These are phyloP conservation scores for Hirtodrosophila confusa DNA, from an alignment of 2,888 invertebrate genomes.

Conservation along the genomic window DNA sequence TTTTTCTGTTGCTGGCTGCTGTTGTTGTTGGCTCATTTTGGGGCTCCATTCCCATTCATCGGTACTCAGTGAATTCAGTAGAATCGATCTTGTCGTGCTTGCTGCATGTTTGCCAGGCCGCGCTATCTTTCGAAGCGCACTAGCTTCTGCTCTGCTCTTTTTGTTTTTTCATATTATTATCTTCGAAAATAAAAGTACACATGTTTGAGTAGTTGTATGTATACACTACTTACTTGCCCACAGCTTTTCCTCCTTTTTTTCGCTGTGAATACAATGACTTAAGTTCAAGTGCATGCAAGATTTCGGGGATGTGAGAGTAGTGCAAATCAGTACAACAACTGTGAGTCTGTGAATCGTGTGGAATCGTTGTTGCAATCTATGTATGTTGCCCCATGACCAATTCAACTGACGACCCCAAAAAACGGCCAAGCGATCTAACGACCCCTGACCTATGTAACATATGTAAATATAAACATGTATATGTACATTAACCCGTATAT, in stretches of 20 bases:
- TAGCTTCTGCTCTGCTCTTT: conserved; percentile 2
- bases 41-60: conserved; percentile 57
- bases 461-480: no score
- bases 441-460: no score
- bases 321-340: conserved; percentile 9
- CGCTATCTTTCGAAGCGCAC: conserved; percentile 42
- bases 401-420: neutral
- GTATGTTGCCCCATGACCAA: conserved; percentile 23
- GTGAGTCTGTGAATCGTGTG: conserved; percentile 11
- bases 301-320: conserved; percentile 4
- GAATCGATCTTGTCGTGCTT: conserved; percentile 83
- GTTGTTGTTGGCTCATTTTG: conserved; percentile 44
- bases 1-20: conserved; percentile 18
- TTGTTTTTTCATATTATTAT: no score
- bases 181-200: conserved; percentile 4
- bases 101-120: conserved; percentile 69
- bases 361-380: conserved; percentile 10
- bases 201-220: conserved; percentile 1
- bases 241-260: neutral
- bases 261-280: conserved; percentile 10
- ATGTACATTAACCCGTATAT: no score
- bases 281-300: conserved; percentile 40
- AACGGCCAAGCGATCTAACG: conserved; percentile 9
- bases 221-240: neutral
- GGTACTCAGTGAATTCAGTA: conserved; percentile 74